Percentiles rank a stretch among this genome's conserved stretches.
phyloP scores from a whole-genome alignment of 2,888 invertebrate species.

The Caradrina kadenii region DNA sequence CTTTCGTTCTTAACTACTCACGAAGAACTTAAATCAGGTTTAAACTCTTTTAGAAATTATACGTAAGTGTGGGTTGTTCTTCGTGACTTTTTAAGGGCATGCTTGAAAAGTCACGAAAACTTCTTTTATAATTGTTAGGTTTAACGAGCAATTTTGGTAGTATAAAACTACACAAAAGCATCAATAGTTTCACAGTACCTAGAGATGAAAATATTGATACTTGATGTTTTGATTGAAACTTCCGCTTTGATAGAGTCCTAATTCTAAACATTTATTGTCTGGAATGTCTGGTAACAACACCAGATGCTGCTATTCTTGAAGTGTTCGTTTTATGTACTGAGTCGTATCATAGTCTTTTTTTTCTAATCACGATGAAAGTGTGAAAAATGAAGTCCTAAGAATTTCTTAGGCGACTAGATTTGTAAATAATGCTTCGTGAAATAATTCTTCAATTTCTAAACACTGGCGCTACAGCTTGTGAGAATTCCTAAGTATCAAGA shows the following conservation, averaged over 20 bases:
- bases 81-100: slow-evolving; percentile 22
- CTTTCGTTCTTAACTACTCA: slow-evolving; percentile 36
- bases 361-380: not conserved
- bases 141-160: not conserved
- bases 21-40: slow-evolving; percentile 37
- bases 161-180: slow-evolving; percentile 3
- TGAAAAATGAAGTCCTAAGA: not conserved
- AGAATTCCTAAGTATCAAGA: slow-evolving; percentile 42
- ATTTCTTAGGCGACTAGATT: not conserved
- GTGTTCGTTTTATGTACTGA: slow-evolving; percentile 19
- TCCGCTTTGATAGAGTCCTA: slow-evolving; percentile 25
- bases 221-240: slow-evolving; percentile 2
- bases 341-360: not conserved
- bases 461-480: slow-evolving; percentile 27
- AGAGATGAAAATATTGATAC: slow-evolving; percentile 10
- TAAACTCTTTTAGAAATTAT: slow-evolving; percentile 16
- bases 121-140: not conserved
- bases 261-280: slow-evolving; percentile 33
- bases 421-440: slow-evolving; percentile 19
- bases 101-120: not conserved
- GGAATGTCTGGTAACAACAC: slow-evolving; percentile 1
- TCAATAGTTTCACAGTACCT: not conserved
- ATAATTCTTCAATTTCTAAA: slow-evolving; percentile 32
- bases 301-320: slow-evolving; percentile 2
- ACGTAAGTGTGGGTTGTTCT: not conserved